Conservation (phyloP, 2,888 invertebrate genomes). For the Lacanobia oleracea region DNA sequence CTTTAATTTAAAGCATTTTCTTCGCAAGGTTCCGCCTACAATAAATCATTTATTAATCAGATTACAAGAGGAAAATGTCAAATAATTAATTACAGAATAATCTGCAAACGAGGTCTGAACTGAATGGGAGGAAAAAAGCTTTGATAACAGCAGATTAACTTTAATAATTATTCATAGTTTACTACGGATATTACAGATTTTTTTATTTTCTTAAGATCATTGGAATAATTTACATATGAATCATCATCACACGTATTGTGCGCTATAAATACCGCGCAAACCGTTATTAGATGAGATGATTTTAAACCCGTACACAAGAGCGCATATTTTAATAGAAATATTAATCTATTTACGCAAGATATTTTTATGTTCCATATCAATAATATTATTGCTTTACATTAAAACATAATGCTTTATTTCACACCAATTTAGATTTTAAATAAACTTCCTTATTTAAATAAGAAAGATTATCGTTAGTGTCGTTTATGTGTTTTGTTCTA, state of each 20-base stretch:
- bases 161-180: conserved; percentile 5
- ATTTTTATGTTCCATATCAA: conserved; percentile 6
- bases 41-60: conserved; percentile 4
- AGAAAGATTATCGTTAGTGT: neutral
- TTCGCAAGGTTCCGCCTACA: neutral
- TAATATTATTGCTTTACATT: neutral
- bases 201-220: conserved; percentile 41
- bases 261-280: conserved; percentile 19
- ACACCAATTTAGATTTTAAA: conserved; percentile 8
- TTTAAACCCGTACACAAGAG: conserved; percentile 19
- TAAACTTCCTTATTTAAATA: neutral
- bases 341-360: neutral
- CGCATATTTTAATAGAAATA: conserved; percentile 6
- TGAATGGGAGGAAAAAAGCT: neutral
- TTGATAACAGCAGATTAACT: neutral
- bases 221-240: conserved; percentile 40
- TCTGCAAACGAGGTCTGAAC: no score
- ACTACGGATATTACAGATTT: conserved; percentile 8
- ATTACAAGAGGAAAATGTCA: neutral
- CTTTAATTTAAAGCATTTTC: neutral
- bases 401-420: conserved; percentile 21
- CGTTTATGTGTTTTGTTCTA: neutral
- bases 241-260: conserved; percentile 19
- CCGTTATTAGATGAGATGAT: conserved; percentile 15
- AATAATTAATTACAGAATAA: neutral